Percentiles rank a stretch among this genome's conserved stretches.
These are phyloP conservation scores for Dallia pectoralis DNA, from an alignment of 2,797 vertebrate species.

Conservation along the genomic window DNA sequence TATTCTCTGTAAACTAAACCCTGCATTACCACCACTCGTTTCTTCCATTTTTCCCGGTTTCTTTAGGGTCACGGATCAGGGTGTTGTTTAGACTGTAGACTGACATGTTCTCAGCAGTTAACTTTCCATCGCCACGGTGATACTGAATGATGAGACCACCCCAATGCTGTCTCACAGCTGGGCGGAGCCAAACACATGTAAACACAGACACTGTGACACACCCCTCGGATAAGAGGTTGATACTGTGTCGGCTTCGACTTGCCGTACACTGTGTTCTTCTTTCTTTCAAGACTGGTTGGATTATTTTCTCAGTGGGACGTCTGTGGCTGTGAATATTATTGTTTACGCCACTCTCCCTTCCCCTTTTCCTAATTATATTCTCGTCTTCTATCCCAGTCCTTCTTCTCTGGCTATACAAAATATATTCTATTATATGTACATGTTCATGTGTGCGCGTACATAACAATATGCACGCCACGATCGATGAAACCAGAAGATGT, in stretches of 20 bases:
- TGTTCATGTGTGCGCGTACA: background rate
- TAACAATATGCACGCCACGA: too few species aligned
- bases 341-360: constrained; percentile 18
- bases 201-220: constrained; percentile 13
- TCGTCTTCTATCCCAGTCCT: constrained; percentile 66
- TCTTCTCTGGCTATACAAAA: constrained; percentile 76
- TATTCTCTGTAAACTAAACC: too few species aligned
- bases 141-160: background rate
- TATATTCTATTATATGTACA: constrained; percentile 50
- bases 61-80: background rate
- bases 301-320: background rate
- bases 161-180: constrained; percentile 5
- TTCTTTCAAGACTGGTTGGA: background rate
- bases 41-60: too few species aligned
- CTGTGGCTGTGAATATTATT: background rate
- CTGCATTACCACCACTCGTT: too few species aligned
- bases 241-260: background rate
- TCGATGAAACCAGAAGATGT: too few species aligned
- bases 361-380: constrained; percentile 9
- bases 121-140: background rate
- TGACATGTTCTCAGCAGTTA: background rate
- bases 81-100: background rate
- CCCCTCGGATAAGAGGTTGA: background rate
- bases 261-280: background rate
- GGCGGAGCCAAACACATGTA: background rate